A percentile compares a stretch with the other conserved stretches of the same genome.
Evolutionary conservation across 2,888 invertebrate species (phyloP).

Genomic region (Eugnorisma glareosa): DNA sequence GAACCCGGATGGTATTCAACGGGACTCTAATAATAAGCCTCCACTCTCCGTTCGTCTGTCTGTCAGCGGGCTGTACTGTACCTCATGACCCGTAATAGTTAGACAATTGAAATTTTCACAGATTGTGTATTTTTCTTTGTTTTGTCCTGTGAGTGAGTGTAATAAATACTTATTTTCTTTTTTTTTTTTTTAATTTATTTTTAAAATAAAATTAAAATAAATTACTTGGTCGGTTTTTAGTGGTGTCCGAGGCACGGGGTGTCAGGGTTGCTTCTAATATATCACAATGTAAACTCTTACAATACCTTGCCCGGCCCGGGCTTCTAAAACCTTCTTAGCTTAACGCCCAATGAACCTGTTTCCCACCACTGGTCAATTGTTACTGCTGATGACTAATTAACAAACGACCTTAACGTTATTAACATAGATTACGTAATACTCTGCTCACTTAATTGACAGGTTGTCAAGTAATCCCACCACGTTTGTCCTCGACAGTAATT

Average conservation of each 20-base stretch:
- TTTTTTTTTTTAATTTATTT: too few species aligned
- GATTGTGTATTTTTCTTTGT: too few species aligned
- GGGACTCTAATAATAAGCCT: too few species aligned
- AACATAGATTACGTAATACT: constrained; percentile 42
- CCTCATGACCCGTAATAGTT: too few species aligned
- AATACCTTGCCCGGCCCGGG: not conserved
- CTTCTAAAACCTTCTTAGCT: not conserved
- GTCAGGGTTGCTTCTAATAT: not conserved
- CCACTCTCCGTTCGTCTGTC: too few species aligned
- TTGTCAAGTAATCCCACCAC: constrained; percentile 27
- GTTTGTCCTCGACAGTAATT: constrained; percentile 22
- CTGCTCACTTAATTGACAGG: constrained; percentile 22
- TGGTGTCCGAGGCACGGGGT: not conserved
- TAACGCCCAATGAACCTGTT: not conserved
- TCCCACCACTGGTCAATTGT: too few species aligned
- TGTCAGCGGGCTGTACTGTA: too few species aligned
- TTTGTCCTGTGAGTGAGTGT: too few species aligned
- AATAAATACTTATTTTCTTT: too few species aligned
- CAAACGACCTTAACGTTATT: constrained; percentile 18
- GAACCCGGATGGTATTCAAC: too few species aligned
- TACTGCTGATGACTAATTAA: constrained; percentile 19
- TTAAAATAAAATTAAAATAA: too few species aligned
- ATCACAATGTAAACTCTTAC: not conserved
- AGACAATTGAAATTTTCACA: too few species aligned
- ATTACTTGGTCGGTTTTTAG: not conserved